Base-by-base conservation (phyloP, 1,140 invertebrate species). In the Cheumatopsyche charites region DNA sequence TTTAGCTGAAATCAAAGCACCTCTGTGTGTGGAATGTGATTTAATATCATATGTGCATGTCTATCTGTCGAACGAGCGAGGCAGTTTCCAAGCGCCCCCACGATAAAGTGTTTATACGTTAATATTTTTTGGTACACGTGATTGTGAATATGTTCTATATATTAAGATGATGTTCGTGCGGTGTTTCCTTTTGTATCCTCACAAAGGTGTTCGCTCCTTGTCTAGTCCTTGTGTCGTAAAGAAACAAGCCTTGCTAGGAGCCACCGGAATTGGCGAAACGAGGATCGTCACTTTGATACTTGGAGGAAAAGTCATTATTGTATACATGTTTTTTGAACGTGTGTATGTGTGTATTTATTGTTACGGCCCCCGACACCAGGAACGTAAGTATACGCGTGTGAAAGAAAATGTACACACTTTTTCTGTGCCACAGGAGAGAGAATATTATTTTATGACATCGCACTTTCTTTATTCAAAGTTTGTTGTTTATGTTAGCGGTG, bases 271-370 rank as follows among this genome's bases (percentile, higher is more conserved):
- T 41, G 73, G 66, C 65, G 15, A 58, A 45, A 67, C 13, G 49
- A 58, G 23, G 67, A 29, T 26, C 74, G 79, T 77, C 80, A 79
- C 77, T 79, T 83, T 83, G 82, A 83, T 84, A 82, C 82, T 84
- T 83, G 82, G 82, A 83, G 80, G 79, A 75, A 75, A 70, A 71
- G 42, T 62, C 67, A 29, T 68, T 43, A 65, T 43, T 42, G 11
- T 11, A 47, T 47, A 21, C 23, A 66, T 58, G 1, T 25, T 58
- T 25, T 25, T 58, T 26, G 55, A n/a, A 47, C 43, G 13, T 47
- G 15, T 47, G 13, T 42, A 42, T 42, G 23, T 55, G 11, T 23
- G 7, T 58, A 25, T 58, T 25, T 36, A 36, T 12, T 58, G 23
- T 26, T 58, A 7, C 55, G 55, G 21, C 55, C 12, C n/a, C 29